phyloP scores from a whole-genome alignment of 1,140 invertebrate genomes.

The Araneus ventricosus region DNA sequence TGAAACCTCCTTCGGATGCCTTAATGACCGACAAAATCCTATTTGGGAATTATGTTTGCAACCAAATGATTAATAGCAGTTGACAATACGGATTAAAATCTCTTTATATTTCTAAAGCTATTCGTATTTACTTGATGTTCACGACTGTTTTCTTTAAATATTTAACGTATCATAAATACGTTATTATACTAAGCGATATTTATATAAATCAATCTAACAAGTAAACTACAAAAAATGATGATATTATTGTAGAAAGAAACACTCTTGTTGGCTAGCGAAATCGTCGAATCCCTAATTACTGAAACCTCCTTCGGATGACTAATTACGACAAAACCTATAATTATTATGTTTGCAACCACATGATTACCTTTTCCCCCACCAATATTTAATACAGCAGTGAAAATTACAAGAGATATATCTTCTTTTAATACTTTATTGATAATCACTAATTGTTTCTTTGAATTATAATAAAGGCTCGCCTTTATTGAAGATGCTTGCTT shows the following conservation, averaged over 20 bases:
- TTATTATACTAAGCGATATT: too few species aligned
- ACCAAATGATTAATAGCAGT: slow-evolving; percentile 16
- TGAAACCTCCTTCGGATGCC: not conserved
- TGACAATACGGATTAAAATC: too few species aligned
- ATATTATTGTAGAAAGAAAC: not conserved
- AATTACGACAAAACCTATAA: not conserved
- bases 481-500: slow-evolving; percentile 32
- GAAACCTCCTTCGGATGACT: not conserved
- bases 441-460: slow-evolving; percentile 63
- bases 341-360: not conserved
- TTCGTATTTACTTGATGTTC: too few species aligned
- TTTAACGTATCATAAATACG: too few species aligned
- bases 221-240: too few species aligned
- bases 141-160: too few species aligned
- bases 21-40: not conserved
- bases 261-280: not conserved
- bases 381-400: not conserved
- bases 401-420: slow-evolving; percentile 27
- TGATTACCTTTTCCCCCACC: not conserved
- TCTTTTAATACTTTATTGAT: slow-evolving; percentile 60
- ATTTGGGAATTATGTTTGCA: not conserved
- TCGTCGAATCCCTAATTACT: not conserved
- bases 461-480: not conserved
- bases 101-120: too few species aligned
- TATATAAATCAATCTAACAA: too few species aligned